Conservation (phyloP, 92 coral and sea anemone species). For the Epizoanthus rinbou region DNA sequence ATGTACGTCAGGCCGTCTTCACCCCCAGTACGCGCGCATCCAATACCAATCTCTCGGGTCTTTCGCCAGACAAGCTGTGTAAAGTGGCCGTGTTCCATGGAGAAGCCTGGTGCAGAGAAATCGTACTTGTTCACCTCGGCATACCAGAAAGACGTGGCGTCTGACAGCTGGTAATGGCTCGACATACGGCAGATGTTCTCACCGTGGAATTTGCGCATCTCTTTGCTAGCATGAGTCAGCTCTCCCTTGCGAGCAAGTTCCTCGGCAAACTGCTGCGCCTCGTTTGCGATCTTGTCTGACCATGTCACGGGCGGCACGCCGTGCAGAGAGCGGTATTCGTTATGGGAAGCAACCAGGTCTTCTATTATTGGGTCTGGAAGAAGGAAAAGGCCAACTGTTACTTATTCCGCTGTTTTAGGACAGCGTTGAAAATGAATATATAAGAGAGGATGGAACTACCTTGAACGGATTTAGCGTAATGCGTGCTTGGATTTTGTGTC, state of each 20-base stretch:
- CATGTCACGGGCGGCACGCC: conserved; percentile 86
- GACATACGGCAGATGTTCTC: conserved; percentile 88
- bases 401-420: too few relatives aligned
- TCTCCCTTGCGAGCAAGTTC: conserved; percentile 77
- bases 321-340: conserved; percentile 80
- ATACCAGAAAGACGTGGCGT: conserved; percentile 80
- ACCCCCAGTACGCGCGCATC: conserved; percentile 73
- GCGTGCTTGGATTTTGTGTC: too few relatives aligned
- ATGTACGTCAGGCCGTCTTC: conserved; percentile 71
- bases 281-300: conserved; percentile 83
- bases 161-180: conserved; percentile 60
- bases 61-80: conserved; percentile 92
- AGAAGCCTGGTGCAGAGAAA: conserved; percentile 78
- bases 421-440: too few relatives aligned
- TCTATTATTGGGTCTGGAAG: conserved; percentile 49
- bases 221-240: conserved; percentile 74
- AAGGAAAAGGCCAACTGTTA: too few relatives aligned
- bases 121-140: conserved; percentile 72
- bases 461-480: too few relatives aligned
- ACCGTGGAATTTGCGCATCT: conserved; percentile 76
- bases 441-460: too few relatives aligned
- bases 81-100: conserved; percentile 81
- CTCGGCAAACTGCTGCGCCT: conserved; percentile 88
- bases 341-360: conserved; percentile 69
- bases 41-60: conserved; percentile 88